Evolutionary conservation across 2,797 vertebrate genomes (phyloP), one percentile per base, ranked within the genome.

Genomic region (Mus caroli): DNA sequence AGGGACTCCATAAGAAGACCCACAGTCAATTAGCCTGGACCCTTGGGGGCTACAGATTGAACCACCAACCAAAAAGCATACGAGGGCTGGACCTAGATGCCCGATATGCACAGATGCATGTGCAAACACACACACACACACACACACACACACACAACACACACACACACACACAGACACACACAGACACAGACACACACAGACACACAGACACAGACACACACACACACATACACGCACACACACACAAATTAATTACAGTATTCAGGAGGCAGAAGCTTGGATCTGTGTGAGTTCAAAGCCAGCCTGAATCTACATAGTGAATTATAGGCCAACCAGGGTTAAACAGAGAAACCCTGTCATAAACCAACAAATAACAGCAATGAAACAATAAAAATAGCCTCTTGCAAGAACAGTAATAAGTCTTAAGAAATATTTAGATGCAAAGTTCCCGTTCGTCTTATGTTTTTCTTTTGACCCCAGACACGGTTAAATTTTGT

Each of bases 361-460:
- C 31, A 46, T 11, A 67, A 85, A n/a, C 83, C 50, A 52, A 14
- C 46, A 85, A 77, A 46, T 15, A 85, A n/a, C 5, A 50, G 6
- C 28, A 83, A 9, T 4, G 28, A 62, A 86, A 15, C 83, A 86
- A 87, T 26, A 87, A 58, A 56, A 58, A 34, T 43, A 22, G 17
- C 52, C 52, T 58, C n/a, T 58, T 43, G 40, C 0, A 31, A 40
- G 15, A 28, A 86, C n/a, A 26, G 31, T 62, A 92, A 95, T 69
- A 37, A 64, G 37, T 78, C 6, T 95, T 73, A 90, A 69, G 8
- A 58, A 77, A 87, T 6, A 60, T 91, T 97, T 92, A 94, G 62
- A 79, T 95, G 2, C 28, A 77, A 90, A 69, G 14, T 80, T 88
- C 73, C 87, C 62, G 3, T 60, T 34, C 50, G 31, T 82, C 28